phyloP scores from a whole-genome alignment of 2,888 invertebrate species.

The Aethes cnicana region DNA sequence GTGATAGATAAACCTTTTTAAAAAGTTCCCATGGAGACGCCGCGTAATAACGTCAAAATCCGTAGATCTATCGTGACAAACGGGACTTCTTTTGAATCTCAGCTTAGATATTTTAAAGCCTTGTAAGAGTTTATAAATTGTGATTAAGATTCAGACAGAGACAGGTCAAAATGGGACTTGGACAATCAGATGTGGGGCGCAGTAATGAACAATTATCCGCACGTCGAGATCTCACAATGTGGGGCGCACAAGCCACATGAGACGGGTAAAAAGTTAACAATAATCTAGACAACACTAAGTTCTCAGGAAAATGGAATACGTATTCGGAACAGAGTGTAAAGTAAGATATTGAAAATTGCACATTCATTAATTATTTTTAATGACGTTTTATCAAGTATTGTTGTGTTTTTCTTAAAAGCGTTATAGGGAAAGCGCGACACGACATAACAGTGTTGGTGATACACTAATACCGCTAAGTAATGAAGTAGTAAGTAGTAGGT shows the following conservation, averaged over 20 bases:
- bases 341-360: background rate
- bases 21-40: background rate
- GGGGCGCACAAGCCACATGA: constrained; percentile 37
- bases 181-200: constrained; percentile 36
- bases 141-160: background rate
- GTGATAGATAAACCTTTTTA: constrained; percentile 54
- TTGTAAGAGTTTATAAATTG: no score
- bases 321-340: constrained; percentile 38
- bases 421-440: no score
- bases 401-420: no score
- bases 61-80: background rate
- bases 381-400: no score
- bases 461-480: no score
- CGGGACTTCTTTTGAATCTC: no score
- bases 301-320: constrained; percentile 47
- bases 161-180: constrained; percentile 18
- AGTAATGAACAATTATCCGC: constrained; percentile 38
- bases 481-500: no score
- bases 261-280: constrained; percentile 50
- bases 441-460: no score
- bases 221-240: constrained; percentile 45
- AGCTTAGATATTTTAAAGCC: no score
- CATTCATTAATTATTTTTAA: constrained; percentile 22
- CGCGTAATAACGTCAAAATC: background rate
- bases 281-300: constrained; percentile 44